Conservation (phyloP, 2,797 vertebrate genomes). For the Salarias fasciatus region DNA sequence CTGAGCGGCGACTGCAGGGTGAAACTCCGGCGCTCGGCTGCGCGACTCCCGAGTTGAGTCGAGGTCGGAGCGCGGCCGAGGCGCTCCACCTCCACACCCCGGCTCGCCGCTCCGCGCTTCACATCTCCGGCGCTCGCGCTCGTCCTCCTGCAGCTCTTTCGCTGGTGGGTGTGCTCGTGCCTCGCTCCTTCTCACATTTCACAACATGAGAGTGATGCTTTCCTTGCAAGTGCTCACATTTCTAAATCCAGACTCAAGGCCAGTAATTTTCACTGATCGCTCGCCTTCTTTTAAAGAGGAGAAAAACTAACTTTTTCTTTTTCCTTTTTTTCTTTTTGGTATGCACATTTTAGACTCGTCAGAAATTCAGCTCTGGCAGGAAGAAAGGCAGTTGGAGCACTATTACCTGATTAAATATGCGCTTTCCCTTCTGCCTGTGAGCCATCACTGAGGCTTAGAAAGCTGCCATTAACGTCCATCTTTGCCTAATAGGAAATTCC, state of each 20-base stretch:
- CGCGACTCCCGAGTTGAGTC: slow-evolving; percentile 13
- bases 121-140: slow-evolving; percentile 12
- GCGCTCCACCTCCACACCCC: slow-evolving; percentile 27
- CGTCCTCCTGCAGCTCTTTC: slow-evolving; percentile 7
- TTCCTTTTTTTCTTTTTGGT: too few species aligned
- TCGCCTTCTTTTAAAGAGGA: slow-evolving; percentile 8
- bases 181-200: slow-evolving; percentile 15
- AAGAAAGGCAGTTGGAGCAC: slow-evolving; percentile 23
- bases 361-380: slow-evolving; percentile 14
- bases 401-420: slow-evolving; percentile 14
- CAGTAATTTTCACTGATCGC: slow-evolving; percentile 8
- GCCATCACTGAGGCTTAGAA: slow-evolving; percentile 1
- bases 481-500: too few species aligned
- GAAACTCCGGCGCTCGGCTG: slow-evolving; percentile 7
- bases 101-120: slow-evolving; percentile 8
- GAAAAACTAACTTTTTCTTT: slow-evolving; percentile 3
- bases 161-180: slow-evolving; percentile 6
- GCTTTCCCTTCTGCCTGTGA: slow-evolving; percentile 4
- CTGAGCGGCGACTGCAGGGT: slow-evolving; percentile 10
- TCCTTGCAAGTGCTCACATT: slow-evolving; percentile 10
- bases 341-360: slow-evolving; percentile 5
- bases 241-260: slow-evolving; percentile 12
- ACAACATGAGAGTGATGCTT: slow-evolving; percentile 6
- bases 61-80: slow-evolving; percentile 18
- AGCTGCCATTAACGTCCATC: slow-evolving; percentile 49